Conservation (phyloP, 2,888 invertebrate genomes). For the Elgonia sp. region DNA sequence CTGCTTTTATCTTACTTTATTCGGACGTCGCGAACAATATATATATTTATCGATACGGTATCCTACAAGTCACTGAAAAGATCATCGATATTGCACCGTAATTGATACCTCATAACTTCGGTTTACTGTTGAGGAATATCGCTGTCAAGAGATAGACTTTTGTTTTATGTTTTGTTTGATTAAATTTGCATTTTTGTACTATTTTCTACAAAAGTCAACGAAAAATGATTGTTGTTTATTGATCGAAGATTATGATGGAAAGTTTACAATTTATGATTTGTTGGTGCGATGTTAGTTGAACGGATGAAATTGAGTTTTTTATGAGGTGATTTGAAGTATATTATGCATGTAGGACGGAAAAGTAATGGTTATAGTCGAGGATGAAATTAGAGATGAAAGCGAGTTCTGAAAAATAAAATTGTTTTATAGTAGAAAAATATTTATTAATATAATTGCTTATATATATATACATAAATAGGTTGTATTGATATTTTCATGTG, state of each 20-base stretch:
- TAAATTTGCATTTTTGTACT: constrained; percentile 12
- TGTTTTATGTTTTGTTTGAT: constrained; percentile 25
- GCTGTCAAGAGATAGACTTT: constrained; percentile 3
- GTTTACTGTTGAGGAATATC: constrained; percentile 6
- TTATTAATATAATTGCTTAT: too few relatives aligned
- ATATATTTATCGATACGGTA: constrained; percentile 56
- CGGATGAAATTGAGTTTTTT: too few relatives aligned
- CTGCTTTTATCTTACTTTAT: constrained; percentile 54
- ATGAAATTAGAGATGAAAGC: too few relatives aligned
- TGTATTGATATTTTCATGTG: too few relatives aligned
- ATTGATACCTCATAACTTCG: constrained; percentile 62
- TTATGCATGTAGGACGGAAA: too few relatives aligned
- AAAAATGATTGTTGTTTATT: background rate
- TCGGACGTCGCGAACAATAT: constrained; percentile 54
- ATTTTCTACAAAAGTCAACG: background rate
- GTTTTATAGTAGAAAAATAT: too few relatives aligned
- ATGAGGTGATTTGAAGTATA: too few relatives aligned
- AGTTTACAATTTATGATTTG: background rate
- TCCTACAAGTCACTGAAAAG: constrained; percentile 56
- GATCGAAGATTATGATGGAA: constrained; percentile 2
- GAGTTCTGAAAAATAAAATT: too few relatives aligned
- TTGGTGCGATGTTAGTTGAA: too few relatives aligned
- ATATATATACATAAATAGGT: too few relatives aligned
- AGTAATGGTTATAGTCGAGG: too few relatives aligned
- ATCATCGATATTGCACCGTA: constrained; percentile 62